Percentiles rank a stretch among this genome's conserved stretches.
phyloP scores from a whole-genome alignment of 2,113 vertebrate genomes.

The Lichenostomus cassidix region DNA sequence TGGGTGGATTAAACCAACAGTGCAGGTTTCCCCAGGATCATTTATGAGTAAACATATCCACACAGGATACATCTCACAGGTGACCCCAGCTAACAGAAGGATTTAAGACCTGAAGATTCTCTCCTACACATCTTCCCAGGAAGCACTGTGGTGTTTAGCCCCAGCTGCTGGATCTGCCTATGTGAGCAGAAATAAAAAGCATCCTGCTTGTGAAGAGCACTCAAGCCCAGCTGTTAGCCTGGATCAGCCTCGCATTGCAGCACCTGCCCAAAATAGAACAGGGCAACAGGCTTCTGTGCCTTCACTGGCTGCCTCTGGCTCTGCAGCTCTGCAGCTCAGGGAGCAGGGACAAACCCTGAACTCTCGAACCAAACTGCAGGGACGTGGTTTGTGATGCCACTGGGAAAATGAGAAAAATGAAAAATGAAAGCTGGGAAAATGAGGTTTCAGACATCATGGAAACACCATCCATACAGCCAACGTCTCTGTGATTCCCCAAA shows the following conservation, averaged over 20 bases:
- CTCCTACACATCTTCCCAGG: neutral
- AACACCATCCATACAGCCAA: fast-evolving
- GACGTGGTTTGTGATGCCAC: neutral
- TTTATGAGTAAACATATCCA: neutral
- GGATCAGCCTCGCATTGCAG: slow-evolving; percentile 41
- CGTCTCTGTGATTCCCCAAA: neutral
- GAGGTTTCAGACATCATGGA: neutral
- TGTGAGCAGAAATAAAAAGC: neutral
- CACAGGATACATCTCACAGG: neutral
- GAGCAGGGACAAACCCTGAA: neutral
- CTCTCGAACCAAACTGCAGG: neutral
- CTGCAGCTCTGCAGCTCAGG: neutral
- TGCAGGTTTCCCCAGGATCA: neutral
- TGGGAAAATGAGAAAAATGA: neutral
- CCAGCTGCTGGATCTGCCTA: neutral
- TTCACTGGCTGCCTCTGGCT: slow-evolving; percentile 3
- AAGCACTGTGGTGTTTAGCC: neutral
- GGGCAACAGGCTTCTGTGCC: slow-evolving; percentile 20
- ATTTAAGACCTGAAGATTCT: neutral
- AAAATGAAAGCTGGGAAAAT: too few species aligned
- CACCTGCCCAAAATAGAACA: slow-evolving; percentile 38
- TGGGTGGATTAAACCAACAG: neutral
- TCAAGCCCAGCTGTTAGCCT: slow-evolving; percentile 39
- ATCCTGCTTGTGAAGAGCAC: slow-evolving; percentile 9
- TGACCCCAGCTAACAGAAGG: neutral